Base-by-base conservation (phyloP, 2,888 invertebrate genomes). In the Ariolimax columbianus region DNA sequence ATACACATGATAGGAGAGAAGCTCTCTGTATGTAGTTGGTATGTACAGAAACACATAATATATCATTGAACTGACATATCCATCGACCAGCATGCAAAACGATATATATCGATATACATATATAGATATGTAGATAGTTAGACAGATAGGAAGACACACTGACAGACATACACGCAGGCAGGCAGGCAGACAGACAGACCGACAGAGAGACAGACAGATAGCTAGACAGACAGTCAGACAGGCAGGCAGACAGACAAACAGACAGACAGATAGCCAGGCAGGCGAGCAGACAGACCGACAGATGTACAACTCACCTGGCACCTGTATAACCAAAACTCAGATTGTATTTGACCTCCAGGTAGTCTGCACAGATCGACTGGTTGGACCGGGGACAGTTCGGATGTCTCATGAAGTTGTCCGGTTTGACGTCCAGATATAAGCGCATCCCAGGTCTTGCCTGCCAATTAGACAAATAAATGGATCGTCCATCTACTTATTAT, bases 301-400 rank as follows among this genome's bases (percentile, higher is more conserved):
- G 55, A 23, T 55, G 23, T 55, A 14, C 63, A n/a, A 23, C 78
- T 40, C 40, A 87, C 85, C 85, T 85, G 59, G 87, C 85, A 0
- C 85, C 87, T 0, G 82, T 79, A 66, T 85, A 85, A 14, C 85
- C 87, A 43, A 87, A 85, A 51, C 85, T 85, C 38, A 82, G 77
- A 51, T 87, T 85, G 79, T 87, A 87, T 59, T 87, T 87, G 26
- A 87, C 55, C 73, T 85, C 85, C 75, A 87, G 80, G 73, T 82
- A 86, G 55, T 86, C 86, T 0, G 47, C 19, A 36, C 86, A 86
- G 38, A 86, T 80, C 38, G 82, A 59, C 26, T 78, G 66, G 4
- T 84, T 82, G 43, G 63, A 75, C 17, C 66, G 70, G 0, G 73
- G 68, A 38, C 86, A 86, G 70, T 79, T 38, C 9, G 72, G 75